Evolutionary conservation across 2,888 invertebrate genomes (phyloP).

Genomic region (Leptopilina syphax): DNA sequence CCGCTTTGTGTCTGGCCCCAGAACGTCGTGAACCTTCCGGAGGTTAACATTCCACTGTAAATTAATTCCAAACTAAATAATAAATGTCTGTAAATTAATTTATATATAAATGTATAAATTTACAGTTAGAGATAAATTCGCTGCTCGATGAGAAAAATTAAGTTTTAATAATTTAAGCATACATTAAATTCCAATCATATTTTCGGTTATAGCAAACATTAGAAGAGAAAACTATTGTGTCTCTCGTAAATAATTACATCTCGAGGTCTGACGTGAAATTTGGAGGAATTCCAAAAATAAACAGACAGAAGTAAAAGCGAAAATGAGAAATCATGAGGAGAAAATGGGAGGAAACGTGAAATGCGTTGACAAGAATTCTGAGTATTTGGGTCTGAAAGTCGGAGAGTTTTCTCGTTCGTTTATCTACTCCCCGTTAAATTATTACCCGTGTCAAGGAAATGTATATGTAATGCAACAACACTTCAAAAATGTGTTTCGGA

Average conservation of each 20-base stretch:
- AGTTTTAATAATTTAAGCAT: too few relatives aligned
- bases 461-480: not conserved
- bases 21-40: too few relatives aligned
- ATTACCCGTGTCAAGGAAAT: slow-evolving; percentile 6
- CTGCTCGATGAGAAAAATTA: too few relatives aligned
- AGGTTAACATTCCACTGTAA: too few relatives aligned
- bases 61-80: too few relatives aligned
- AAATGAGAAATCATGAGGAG: not conserved
- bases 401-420: not conserved
- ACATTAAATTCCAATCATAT: not conserved
- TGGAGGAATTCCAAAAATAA: slow-evolving; percentile 26
- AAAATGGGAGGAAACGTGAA: slow-evolving; percentile 15
- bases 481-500: not conserved
- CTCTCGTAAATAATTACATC: not conserved
- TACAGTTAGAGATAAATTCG: too few relatives aligned
- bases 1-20: too few relatives aligned
- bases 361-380: slow-evolving; percentile 13
- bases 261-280: slow-evolving; percentile 1
- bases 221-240: slow-evolving; percentile 1
- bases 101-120: too few relatives aligned
- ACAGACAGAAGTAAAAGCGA: slow-evolving; percentile 16
- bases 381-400: slow-evolving; percentile 23
- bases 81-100: too few relatives aligned
- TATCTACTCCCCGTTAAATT: not conserved
- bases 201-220: not conserved